phyloP scores from a whole-genome alignment of 2,888 invertebrate species.

The Brachylomia viminalis region DNA sequence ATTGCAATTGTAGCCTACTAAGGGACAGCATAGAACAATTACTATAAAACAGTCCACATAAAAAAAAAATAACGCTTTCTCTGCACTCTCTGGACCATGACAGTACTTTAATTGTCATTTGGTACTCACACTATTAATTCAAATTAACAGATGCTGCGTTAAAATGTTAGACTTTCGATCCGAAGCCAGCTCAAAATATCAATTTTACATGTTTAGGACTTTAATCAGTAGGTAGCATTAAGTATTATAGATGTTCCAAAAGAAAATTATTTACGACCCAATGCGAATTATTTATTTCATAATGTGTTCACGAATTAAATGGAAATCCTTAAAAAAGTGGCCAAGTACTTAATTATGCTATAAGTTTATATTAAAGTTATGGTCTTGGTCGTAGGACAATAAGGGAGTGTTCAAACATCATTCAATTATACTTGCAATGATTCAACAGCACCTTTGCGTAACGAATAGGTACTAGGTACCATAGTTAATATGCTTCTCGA shows the following conservation, averaged over 20 bases:
- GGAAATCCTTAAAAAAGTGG: slow-evolving; percentile 4
- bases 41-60: slow-evolving; percentile 32
- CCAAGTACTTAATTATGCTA: slow-evolving; percentile 27
- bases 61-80: slow-evolving; percentile 38
- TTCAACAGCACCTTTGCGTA: slow-evolving; percentile 73
- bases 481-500: slow-evolving; percentile 76
- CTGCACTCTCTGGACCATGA: slow-evolving; percentile 41
- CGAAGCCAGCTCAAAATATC: not conserved
- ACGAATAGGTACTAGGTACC: slow-evolving; percentile 66
- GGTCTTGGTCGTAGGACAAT: slow-evolving; percentile 45
- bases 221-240: slow-evolving; percentile 5
- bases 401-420: slow-evolving; percentile 59
- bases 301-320: slow-evolving; percentile 6
- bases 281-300: slow-evolving; percentile 23
- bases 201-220: slow-evolving; percentile 5
- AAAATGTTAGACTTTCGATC: slow-evolving; percentile 9
- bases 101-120: slow-evolving; percentile 42
- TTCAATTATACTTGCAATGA: slow-evolving; percentile 70
- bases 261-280: slow-evolving; percentile 2
- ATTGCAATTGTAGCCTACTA: slow-evolving; percentile 8
- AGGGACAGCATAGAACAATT: slow-evolving; percentile 7
- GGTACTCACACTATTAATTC: slow-evolving; percentile 16
- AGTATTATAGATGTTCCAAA: not conserved
- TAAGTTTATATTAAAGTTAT: slow-evolving; percentile 37
- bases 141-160: slow-evolving; percentile 15